phyloP scores from a whole-genome alignment of 1,140 invertebrate species.

The Nymphalis io region DNA sequence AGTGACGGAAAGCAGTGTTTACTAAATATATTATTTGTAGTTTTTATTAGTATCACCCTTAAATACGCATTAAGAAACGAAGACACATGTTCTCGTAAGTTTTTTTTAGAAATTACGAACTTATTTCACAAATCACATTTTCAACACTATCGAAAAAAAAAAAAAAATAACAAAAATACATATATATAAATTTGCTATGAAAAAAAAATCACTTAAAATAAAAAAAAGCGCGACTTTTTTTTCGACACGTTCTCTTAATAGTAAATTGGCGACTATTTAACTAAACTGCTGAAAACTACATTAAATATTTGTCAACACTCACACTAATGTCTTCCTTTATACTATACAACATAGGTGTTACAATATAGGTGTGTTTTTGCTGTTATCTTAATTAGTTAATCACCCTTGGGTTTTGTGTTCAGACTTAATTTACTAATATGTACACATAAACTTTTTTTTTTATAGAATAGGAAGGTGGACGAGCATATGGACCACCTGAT shows the following conservation, averaged over 20 bases:
- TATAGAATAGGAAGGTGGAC: too few species aligned
- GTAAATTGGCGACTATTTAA: background rate
- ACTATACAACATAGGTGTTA: background rate
- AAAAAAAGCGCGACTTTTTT: background rate
- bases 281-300: slow-evolving; percentile 1
- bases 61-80: too few species aligned
- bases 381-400: slow-evolving; percentile 47
- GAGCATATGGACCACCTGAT: too few species aligned
- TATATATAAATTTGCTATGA: background rate
- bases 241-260: background rate
- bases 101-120: too few species aligned
- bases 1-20: background rate
- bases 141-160: background rate
- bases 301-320: slow-evolving; percentile 14
- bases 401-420: slow-evolving; percentile 37
- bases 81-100: too few species aligned
- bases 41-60: too few species aligned
- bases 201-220: background rate
- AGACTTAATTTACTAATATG: slow-evolving; percentile 20
- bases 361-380: slow-evolving; percentile 1
- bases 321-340: background rate
- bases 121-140: too few species aligned
- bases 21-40: background rate
- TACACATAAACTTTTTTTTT: background rate
- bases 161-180: background rate